Percentiles rank a stretch among this genome's conserved stretches.
phyloP scores from a whole-genome alignment of 2,888 invertebrate species.

The Electrophaes corylata region DNA sequence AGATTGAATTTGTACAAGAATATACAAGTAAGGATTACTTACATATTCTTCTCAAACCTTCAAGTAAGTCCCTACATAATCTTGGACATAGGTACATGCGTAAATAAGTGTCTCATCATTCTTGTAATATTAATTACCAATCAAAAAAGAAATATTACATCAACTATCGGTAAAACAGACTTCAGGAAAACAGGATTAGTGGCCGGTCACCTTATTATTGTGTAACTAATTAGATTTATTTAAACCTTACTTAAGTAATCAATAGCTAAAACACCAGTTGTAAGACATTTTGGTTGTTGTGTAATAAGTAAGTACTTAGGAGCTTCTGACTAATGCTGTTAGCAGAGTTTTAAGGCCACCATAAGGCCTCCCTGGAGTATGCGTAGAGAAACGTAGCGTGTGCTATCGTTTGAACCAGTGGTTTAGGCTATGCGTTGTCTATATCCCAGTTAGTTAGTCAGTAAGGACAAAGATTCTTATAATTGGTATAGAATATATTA shows the following conservation, averaged over 20 bases:
- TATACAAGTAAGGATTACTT: too few relatives aligned
- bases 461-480: too few relatives aligned
- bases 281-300: conserved; percentile 4
- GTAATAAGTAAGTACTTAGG: background rate
- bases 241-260: conserved; percentile 2
- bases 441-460: too few relatives aligned
- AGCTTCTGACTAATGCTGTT: too few relatives aligned
- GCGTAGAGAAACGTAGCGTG: too few relatives aligned
- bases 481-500: too few relatives aligned
- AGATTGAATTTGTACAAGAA: too few relatives aligned
- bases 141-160: conserved; percentile 2
- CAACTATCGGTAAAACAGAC: conserved; percentile 9
- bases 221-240: conserved; percentile 51
- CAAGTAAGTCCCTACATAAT: background rate
- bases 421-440: too few relatives aligned
- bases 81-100: background rate
- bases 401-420: too few relatives aligned
- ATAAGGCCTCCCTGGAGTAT: too few relatives aligned
- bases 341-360: too few relatives aligned
- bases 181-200: conserved; percentile 45
- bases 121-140: background rate
- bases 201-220: conserved; percentile 44
- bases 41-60: background rate
- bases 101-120: background rate
- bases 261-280: conserved; percentile 10